Conservation (phyloP, 92 coral and sea anemone genomes). For the Virgularia gustaviana region DNA sequence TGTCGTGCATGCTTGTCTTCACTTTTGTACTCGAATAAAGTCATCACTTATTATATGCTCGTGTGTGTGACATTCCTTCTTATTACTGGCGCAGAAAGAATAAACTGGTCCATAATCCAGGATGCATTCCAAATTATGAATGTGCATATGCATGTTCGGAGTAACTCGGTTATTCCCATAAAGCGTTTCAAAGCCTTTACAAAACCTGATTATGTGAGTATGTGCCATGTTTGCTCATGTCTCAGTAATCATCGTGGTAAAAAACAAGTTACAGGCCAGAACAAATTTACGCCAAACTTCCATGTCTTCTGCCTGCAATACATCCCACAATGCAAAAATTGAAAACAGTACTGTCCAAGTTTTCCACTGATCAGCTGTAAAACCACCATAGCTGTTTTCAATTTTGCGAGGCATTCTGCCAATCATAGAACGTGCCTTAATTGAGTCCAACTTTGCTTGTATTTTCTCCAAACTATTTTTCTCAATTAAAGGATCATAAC, state of each 20-base stretch:
- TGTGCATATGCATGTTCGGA: conserved; percentile 59
- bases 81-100: too few relatives aligned
- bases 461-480: background rate
- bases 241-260: conserved; percentile 18
- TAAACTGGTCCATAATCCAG: conserved; percentile 61
- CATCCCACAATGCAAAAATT: conserved; percentile 28
- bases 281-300: conserved; percentile 54
- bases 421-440: conserved; percentile 27
- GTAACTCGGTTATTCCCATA: conserved; percentile 43
- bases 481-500: background rate
- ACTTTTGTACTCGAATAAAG: too few relatives aligned
- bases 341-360: conserved; percentile 45
- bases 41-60: too few relatives aligned
- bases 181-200: conserved; percentile 13
- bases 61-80: too few relatives aligned
- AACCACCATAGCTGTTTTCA: conserved; percentile 36
- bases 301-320: conserved; percentile 20
- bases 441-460: conserved; percentile 36
- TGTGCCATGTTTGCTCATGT: conserved; percentile 12
- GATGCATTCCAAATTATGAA: conserved; percentile 43
- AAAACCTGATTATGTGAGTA: background rate
- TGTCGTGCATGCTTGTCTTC: too few relatives aligned
- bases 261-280: conserved; percentile 26
- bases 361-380: conserved; percentile 61
- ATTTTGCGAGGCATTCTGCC: conserved; percentile 52